Evolutionary conservation across 1,140 invertebrate genomes (phyloP).

Genomic region (Rhizoglyphus robini): DNA sequence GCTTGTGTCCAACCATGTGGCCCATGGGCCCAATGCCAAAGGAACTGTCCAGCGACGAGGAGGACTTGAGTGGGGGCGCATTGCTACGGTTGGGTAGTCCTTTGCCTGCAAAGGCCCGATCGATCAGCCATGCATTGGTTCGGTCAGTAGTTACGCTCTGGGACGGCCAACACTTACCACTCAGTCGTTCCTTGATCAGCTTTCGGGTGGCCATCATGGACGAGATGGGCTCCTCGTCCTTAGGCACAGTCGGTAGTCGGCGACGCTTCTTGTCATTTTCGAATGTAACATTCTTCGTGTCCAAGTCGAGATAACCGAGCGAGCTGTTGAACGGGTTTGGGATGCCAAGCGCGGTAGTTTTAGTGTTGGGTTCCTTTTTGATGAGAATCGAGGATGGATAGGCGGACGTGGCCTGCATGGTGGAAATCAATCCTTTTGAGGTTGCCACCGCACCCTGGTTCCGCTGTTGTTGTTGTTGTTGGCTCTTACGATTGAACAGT

Average conservation of each 20-base stretch:
- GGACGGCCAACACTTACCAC: neutral
- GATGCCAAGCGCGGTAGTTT: neutral
- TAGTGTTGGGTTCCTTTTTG: slow-evolving; percentile 10
- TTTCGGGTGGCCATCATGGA: slow-evolving; percentile 13
- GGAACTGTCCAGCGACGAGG: slow-evolving; percentile 18
- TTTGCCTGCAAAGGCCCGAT: neutral
- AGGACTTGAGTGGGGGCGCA: slow-evolving; percentile 2
- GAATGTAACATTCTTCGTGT: slow-evolving; percentile 12
- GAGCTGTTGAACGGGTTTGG: neutral
- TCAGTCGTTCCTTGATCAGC: slow-evolving; percentile 19
- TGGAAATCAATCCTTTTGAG: slow-evolving; percentile 7
- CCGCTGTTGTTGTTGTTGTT: slow-evolving; percentile 10
- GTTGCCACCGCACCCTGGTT: slow-evolving; percentile 12
- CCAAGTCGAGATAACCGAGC: neutral
- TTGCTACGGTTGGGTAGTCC: neutral
- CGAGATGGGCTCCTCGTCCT: slow-evolving; percentile 42
- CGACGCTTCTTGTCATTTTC: slow-evolving; percentile 30
- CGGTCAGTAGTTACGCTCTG: neutral
- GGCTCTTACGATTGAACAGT: neutral
- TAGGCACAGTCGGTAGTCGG: slow-evolving; percentile 44
- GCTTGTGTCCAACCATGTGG: too few species aligned
- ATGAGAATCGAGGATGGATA: neutral
- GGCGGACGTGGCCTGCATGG: too few species aligned
- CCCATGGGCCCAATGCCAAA: neutral
- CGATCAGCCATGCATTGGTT: neutral